Evolutionary conservation across 2,888 invertebrate species (phyloP).

Genomic region (Tanaodytes sp.): DNA sequence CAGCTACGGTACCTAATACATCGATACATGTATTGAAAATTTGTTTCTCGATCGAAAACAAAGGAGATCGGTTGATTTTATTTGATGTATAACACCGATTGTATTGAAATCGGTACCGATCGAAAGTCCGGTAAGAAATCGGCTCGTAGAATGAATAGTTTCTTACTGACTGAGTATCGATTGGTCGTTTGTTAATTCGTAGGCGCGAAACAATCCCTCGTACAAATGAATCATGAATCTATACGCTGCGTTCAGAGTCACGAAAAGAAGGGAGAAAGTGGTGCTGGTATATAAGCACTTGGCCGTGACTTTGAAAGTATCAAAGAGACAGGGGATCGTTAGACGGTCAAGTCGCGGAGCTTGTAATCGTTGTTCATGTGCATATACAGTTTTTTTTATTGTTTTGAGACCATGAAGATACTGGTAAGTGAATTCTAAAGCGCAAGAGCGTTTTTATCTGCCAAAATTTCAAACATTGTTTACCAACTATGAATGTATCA

Average conservation of each 20-base stretch:
- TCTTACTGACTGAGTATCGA: too few relatives aligned
- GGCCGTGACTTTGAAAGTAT: constrained; percentile 72
- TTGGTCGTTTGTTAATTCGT: constrained; percentile 27
- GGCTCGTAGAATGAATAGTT: too few relatives aligned
- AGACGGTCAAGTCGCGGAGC: constrained; percentile 48
- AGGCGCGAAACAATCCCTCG: neutral
- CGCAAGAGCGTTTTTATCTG: neutral
- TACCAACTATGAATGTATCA: too few relatives aligned
- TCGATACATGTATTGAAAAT: too few relatives aligned
- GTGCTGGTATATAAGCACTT: constrained; percentile 69
- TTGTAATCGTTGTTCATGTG: constrained; percentile 50
- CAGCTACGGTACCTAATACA: too few relatives aligned
- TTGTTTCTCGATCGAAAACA: too few relatives aligned
- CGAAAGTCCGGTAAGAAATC: too few relatives aligned
- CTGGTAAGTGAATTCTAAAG: constrained; percentile 61
- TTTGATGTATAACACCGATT: too few relatives aligned
- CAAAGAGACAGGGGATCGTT: constrained; percentile 58
- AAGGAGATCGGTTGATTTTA: too few relatives aligned
- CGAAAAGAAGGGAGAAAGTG: constrained; percentile 71
- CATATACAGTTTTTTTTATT: constrained; percentile 24
- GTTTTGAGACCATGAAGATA: constrained; percentile 60
- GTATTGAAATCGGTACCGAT: too few relatives aligned
- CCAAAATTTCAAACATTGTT: too few relatives aligned
- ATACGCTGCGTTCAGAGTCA: constrained; percentile 28
- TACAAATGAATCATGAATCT: too few relatives aligned